A percentile compares a stretch with the other conserved stretches of the same genome.
These are phyloP conservation scores for Parotia lawesii DNA, from an alignment of 2,113 vertebrate species.

Conservation along the genomic window DNA sequence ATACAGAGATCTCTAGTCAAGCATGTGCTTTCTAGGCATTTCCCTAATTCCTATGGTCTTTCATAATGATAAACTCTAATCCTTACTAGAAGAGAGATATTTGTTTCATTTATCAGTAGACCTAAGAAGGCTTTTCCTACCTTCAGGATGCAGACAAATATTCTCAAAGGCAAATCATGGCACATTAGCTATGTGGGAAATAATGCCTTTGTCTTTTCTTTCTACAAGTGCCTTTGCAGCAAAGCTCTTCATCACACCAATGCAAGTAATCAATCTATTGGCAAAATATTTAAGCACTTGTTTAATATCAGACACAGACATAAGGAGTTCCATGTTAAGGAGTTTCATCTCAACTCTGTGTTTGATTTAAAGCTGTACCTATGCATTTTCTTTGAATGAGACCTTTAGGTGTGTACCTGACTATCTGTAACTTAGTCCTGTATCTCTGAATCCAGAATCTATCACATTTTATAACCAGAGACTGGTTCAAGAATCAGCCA, in stretches of 20 bases:
- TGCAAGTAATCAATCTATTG: background rate
- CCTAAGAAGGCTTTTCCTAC: background rate
- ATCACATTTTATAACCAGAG: background rate
- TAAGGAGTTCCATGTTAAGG: background rate
- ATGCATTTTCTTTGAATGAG: background rate
- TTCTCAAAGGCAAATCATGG: background rate
- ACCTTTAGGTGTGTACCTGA: background rate
- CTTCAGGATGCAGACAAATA: background rate
- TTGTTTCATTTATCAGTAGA: background rate
- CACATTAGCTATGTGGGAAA: background rate
- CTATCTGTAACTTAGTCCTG: background rate
- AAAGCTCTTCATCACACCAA: background rate
- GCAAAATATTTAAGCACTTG: background rate
- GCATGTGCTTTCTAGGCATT: background rate
- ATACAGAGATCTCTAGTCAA: background rate
- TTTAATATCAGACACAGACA: background rate
- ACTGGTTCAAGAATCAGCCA: background rate
- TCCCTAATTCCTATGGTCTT: background rate
- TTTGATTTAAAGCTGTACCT: background rate
- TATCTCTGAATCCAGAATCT: background rate
- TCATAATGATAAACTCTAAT: background rate
- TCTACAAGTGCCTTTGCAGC: background rate
- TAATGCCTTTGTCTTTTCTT: background rate
- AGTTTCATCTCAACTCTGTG: background rate
- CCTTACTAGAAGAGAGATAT: background rate